Conservation (phyloP, 2,797 vertebrate genomes). For the Halcyon chelicuti region DNA sequence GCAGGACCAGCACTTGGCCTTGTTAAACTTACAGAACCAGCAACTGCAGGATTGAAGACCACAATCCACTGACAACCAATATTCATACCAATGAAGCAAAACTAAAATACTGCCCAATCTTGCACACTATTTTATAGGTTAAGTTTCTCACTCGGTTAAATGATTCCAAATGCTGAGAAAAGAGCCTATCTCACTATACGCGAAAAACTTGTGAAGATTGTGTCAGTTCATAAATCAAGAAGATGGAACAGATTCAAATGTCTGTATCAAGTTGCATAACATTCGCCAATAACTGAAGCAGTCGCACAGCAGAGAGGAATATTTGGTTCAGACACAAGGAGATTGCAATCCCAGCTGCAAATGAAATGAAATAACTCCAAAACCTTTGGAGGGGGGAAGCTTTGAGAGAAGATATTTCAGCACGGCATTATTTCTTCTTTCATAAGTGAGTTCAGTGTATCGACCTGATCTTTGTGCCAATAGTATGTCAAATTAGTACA, state of each 20-base stretch:
- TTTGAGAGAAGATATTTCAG: constrained; percentile 46
- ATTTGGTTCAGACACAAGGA: neutral
- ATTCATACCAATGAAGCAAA: neutral
- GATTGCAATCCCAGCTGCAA: constrained; percentile 45
- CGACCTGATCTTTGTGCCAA: constrained; percentile 17
- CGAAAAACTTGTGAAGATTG: constrained; percentile 10
- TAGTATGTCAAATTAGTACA: constrained; percentile 38
- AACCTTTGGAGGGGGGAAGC: neutral
- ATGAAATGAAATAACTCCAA: constrained; percentile 31
- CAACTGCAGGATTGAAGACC: neutral
- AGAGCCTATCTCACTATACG: neutral
- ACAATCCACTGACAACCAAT: neutral
- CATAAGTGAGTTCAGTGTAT: constrained; percentile 19
- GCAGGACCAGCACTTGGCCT: too few species aligned
- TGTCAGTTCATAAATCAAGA: constrained; percentile 53
- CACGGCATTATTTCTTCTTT: constrained; percentile 43
- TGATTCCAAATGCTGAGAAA: constrained; percentile 44
- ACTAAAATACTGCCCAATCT: neutral
- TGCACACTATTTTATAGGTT: neutral
- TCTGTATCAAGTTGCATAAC: neutral
- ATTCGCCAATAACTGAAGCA: constrained; percentile 7
- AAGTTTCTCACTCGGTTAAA: neutral
- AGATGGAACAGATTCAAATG: constrained; percentile 40
- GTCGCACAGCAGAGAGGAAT: neutral
- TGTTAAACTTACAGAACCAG: neutral